Conservation (phyloP, 2,888 invertebrate species). For the Napeogenes inachia region DNA sequence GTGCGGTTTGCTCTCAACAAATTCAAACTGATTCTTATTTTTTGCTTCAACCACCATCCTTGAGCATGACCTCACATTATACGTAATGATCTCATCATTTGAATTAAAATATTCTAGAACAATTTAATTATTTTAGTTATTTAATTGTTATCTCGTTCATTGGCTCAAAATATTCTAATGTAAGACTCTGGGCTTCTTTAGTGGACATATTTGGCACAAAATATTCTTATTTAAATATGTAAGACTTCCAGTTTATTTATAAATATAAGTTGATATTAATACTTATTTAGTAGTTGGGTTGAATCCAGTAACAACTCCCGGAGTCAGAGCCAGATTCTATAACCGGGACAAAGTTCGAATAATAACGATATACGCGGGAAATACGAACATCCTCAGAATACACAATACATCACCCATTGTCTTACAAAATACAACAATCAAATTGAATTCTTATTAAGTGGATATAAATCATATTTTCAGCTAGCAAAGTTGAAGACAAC, state of each 20-base stretch:
- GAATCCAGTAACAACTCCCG: conserved; percentile 28
- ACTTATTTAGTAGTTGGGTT: background rate
- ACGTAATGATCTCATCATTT: conserved; percentile 12
- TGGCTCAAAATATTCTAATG: too few species aligned
- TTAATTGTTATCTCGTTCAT: background rate
- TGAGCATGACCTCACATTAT: conserved; percentile 6
- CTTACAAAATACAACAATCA: conserved; percentile 22
- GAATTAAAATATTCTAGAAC: conserved; percentile 5
- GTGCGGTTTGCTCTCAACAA: background rate
- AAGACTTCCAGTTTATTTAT: too few species aligned
- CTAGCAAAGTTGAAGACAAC: conserved; percentile 7
- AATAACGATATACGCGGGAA: conserved; percentile 62
- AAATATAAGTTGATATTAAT: too few species aligned
- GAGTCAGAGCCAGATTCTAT: conserved; percentile 39
- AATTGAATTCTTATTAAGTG: conserved; percentile 22
- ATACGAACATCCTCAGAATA: conserved; percentile 53
- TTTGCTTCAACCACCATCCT: conserved; percentile 7
- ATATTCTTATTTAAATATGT: too few species aligned
- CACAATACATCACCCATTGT: conserved; percentile 51
- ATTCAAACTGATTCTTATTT: conserved; percentile 11
- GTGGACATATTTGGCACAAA: too few species aligned
- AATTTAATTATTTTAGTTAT: background rate
- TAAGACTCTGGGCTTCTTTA: too few species aligned
- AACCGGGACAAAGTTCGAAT: conserved; percentile 56
- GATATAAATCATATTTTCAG: conserved; percentile 24